Evolutionary conservation across 2,113 vertebrate species (phyloP), one percentile per base, ranked within the genome.

Genomic region (Vidua chalybeata): DNA sequence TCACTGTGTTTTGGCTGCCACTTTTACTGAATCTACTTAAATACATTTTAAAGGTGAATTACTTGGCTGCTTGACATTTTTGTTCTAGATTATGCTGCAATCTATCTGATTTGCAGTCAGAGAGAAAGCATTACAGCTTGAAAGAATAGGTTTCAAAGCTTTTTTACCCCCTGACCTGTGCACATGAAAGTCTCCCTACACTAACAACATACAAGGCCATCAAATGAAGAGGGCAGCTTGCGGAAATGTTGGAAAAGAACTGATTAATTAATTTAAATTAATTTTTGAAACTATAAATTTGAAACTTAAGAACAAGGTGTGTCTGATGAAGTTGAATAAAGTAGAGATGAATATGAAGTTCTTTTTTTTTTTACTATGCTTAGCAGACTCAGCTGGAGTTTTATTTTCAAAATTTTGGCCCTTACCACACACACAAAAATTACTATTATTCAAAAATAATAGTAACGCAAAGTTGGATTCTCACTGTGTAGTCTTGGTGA

Each of bases 361-460:
- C 26, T 56, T 1, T 4, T 9, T 84, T 92, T 94, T 85, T 87
- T 62, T 49, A 78, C 90, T 76, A 63, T 73, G 46, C 78, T 90
- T 83, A 88, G 78, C 89, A 91, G 91, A 93, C 58, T 30, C 63
- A 91, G 74, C 15, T 83, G 74, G 94, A 94, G 23, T 83, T 66
- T 58, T 76, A 33, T 78, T 89, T 91, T 93, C 75, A 80, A 90
- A 94, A 90, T 85, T 86, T 90, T 90, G 66, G 49, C 84, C 78
- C 43, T 82, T 91, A 90, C 66, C 54, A 61, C 49, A 45, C 54
- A 82, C 49, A 66, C 0, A 91, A 13, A 92, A 35, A 35, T 35
- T 35, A 35, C 35, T 35, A 66, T 66, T 46, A 93, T 35, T 84
- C 24, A 5, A 90, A 89, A 92, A 92, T 62, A 93, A 86, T 41